A percentile compares a stretch with the other conserved stretches of the same genome.
These are phyloP conservation scores for Chloroclystis v-ata DNA, from an alignment of 2,888 invertebrate genomes.

Conservation along the genomic window DNA sequence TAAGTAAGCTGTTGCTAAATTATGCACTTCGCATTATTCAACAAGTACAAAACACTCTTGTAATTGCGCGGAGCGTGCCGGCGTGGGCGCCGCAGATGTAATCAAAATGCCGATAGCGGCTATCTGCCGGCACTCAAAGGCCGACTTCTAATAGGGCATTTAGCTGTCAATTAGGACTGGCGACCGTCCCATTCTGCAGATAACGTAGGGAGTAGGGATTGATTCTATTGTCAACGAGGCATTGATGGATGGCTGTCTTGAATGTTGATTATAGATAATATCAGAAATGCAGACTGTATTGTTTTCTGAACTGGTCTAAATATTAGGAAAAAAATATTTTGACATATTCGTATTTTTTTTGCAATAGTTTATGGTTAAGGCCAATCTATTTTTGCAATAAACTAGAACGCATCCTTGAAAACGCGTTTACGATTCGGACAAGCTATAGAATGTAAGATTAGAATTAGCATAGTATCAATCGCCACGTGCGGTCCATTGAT, in stretches of 20 bases:
- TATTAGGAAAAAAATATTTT: background rate
- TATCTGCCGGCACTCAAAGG: slow-evolving; percentile 47
- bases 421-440: slow-evolving; percentile 15
- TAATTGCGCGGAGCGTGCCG: slow-evolving; percentile 27
- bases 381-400: background rate
- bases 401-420: slow-evolving; percentile 7
- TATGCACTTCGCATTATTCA: background rate
- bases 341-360: background rate
- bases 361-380: no score
- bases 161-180: slow-evolving; percentile 63
- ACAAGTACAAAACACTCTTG: slow-evolving; percentile 17
- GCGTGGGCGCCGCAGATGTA: slow-evolving; percentile 35
- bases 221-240: slow-evolving; percentile 35
- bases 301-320: no score
- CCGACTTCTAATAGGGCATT: slow-evolving; percentile 55
- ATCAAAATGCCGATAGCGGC: slow-evolving; percentile 39
- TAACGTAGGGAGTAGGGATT: slow-evolving; percentile 29
- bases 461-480: slow-evolving; percentile 50
- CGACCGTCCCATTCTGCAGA: slow-evolving; percentile 19
- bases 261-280: slow-evolving; percentile 8
- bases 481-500: slow-evolving; percentile 71
- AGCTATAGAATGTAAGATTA: slow-evolving; percentile 16
- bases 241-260: slow-evolving; percentile 18
- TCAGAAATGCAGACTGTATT: slow-evolving; percentile 6
- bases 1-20: slow-evolving; percentile 25